Conservation (phyloP, 2,113 vertebrate species). For the Desmodus rotundus region DNA sequence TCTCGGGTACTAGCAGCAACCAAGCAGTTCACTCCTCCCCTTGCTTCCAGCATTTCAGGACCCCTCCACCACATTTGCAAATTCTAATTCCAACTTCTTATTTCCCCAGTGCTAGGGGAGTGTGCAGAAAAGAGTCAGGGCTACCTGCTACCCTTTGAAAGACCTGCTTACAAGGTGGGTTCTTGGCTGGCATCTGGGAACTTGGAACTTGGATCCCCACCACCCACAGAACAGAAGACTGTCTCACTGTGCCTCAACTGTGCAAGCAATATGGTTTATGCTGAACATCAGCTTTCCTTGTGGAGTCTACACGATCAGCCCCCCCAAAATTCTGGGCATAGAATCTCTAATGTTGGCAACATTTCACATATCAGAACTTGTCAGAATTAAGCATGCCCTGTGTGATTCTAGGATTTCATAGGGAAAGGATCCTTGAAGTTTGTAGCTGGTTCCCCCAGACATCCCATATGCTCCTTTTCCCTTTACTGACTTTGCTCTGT, state of each 20-base stretch:
- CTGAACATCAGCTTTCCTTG: neutral
- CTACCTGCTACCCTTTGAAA: neutral
- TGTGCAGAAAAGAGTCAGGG: neutral
- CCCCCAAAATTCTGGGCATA: neutral
- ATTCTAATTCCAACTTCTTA: neutral
- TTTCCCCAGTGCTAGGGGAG: neutral
- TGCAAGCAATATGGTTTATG: too few species aligned
- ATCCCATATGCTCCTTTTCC: neutral
- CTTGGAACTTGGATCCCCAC: neutral
- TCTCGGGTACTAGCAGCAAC: neutral
- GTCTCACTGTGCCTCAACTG: neutral
- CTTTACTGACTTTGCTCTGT: neutral
- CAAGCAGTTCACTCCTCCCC: neutral
- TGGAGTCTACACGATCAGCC: neutral
- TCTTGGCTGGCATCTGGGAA: neutral
- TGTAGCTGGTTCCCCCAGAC: neutral
- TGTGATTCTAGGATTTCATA: neutral
- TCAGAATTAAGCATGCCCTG: neutral
- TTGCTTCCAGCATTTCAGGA: neutral
- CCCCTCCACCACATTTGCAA: neutral
- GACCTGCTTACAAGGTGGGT: neutral
- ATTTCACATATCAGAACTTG: neutral
- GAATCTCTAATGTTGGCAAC: neutral
- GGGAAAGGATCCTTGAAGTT: neutral
- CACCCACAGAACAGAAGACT: neutral